Percentiles rank a stretch among this genome's conserved stretches.
These are phyloP conservation scores for Sylvicola fuscatus DNA, from an alignment of 2,888 invertebrate species.

Conservation along the genomic window DNA sequence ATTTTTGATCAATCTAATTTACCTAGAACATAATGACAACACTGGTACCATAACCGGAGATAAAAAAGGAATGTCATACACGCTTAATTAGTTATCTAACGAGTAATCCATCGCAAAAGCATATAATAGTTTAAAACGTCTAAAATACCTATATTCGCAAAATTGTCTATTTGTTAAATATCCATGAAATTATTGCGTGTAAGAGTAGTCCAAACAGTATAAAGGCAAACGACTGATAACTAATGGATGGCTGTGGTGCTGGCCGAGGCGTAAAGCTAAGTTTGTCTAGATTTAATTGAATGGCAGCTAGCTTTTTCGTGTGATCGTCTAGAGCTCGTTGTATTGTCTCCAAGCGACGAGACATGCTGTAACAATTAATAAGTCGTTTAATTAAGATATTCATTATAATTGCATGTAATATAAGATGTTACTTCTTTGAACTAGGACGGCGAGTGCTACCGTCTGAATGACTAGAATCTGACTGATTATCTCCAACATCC, in stretches of 20 bases:
- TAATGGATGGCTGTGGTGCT: neutral
- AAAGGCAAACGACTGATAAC: slow-evolving; percentile 4
- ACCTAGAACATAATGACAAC: too few relatives aligned
- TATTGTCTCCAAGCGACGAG: slow-evolving; percentile 28
- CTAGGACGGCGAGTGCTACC: slow-evolving; percentile 11
- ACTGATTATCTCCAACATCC: slow-evolving; percentile 29
- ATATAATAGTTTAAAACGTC: too few relatives aligned
- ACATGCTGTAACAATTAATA: slow-evolving; percentile 24
- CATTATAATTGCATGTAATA: too few relatives aligned
- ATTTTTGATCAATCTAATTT: too few relatives aligned
- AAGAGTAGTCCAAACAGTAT: slow-evolving; percentile 5
- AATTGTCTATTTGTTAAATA: slow-evolving; percentile 3
- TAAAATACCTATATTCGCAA: too few relatives aligned
- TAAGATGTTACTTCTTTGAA: too few relatives aligned
- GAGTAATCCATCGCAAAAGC: too few relatives aligned
- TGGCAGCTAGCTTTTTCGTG: slow-evolving; percentile 24
- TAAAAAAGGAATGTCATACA: too few relatives aligned
- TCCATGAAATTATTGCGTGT: slow-evolving; percentile 6
- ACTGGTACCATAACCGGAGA: too few relatives aligned
- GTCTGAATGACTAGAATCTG: slow-evolving; percentile 29
- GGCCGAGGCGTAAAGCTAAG: slow-evolving; percentile 16
- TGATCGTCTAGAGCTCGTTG: slow-evolving; percentile 31
- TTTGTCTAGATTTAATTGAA: slow-evolving; percentile 17
- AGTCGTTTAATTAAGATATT: neutral
- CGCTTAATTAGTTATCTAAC: too few relatives aligned